phyloP scores from a whole-genome alignment of 2,888 invertebrate species.

The Tyria jacobaeae region DNA sequence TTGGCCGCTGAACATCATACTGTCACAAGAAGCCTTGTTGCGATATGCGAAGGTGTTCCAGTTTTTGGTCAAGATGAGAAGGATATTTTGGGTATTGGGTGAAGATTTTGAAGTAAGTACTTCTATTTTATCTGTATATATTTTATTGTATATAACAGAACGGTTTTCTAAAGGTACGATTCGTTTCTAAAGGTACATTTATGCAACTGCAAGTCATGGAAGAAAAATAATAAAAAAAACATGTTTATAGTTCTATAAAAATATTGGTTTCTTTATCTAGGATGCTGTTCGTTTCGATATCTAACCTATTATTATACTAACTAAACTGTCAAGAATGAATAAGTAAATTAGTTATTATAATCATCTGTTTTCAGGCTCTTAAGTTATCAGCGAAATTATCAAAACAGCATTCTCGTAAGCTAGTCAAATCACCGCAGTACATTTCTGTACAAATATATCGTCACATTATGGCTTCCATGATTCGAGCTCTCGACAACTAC shows the following conservation, averaged over 20 bases:
- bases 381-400: slow-evolving; percentile 87
- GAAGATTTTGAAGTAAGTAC: slow-evolving; percentile 87
- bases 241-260: too few relatives aligned
- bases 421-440: slow-evolving; percentile 89
- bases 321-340: too few relatives aligned
- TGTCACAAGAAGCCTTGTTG: slow-evolving; percentile 89
- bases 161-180: too few relatives aligned
- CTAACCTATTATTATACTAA: too few relatives aligned
- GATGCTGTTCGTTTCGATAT: too few relatives aligned
- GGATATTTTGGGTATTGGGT: slow-evolving; percentile 92
- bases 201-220: too few relatives aligned
- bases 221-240: too few relatives aligned
- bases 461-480: slow-evolving; percentile 91
- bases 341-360: too few relatives aligned
- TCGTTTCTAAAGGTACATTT: too few relatives aligned
- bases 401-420: slow-evolving; percentile 72
- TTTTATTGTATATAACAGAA: too few relatives aligned
- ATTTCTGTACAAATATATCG: slow-evolving; percentile 90
- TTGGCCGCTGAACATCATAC: slow-evolving; percentile 93
- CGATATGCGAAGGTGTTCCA: slow-evolving; percentile 92
- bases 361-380: slow-evolving; percentile 76
- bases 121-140: too few relatives aligned
- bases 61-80: slow-evolving; percentile 90
- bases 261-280: too few relatives aligned
- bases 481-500: slow-evolving; percentile 91